These are phyloP conservation scores for Drosophila anceps DNA, from an alignment of 2,888 invertebrate species.

Conservation along the genomic window DNA sequence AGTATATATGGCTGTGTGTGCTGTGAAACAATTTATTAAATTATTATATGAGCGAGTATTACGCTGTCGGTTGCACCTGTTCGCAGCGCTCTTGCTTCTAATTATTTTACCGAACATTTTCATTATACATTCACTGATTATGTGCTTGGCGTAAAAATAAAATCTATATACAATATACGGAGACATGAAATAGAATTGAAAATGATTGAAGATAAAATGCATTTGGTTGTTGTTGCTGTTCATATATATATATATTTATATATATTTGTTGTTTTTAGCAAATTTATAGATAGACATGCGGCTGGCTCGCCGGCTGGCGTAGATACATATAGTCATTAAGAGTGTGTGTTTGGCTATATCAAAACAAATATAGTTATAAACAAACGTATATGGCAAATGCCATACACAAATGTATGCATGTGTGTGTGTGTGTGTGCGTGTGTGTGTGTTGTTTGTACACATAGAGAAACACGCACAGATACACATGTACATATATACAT, in stretches of 20 bases:
- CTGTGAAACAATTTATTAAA: no score
- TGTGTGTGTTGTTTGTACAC: slow-evolving; percentile 6
- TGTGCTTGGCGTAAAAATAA: slow-evolving; percentile 50
- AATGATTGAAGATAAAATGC: slow-evolving; percentile 47
- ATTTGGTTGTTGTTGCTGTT: slow-evolving; percentile 21
- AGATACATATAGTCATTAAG: slow-evolving; percentile 53
- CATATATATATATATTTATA: neutral
- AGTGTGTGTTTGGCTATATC: slow-evolving; percentile 26
- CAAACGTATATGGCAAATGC: slow-evolving; percentile 22
- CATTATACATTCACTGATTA: slow-evolving; percentile 42
- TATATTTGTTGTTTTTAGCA: slow-evolving; percentile 13
- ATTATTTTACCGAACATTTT: slow-evolving; percentile 24
- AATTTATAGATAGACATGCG: slow-evolving; percentile 40
- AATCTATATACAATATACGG: slow-evolving; percentile 19
- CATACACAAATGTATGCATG: slow-evolving; percentile 7
- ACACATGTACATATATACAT: neutral
- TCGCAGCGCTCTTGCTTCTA: neutral
- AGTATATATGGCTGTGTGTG: neutral
- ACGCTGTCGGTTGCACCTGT: neutral
- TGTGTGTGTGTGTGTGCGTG: neutral
- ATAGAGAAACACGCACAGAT: slow-evolving; percentile 1
- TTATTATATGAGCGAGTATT: neutral
- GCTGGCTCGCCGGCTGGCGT: slow-evolving; percentile 13
- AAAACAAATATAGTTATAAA: slow-evolving; percentile 29
- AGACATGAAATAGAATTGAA: slow-evolving; percentile 24